Conservation (phyloP, 2,888 invertebrate genomes). For the Aproaerema taeniolella region DNA sequence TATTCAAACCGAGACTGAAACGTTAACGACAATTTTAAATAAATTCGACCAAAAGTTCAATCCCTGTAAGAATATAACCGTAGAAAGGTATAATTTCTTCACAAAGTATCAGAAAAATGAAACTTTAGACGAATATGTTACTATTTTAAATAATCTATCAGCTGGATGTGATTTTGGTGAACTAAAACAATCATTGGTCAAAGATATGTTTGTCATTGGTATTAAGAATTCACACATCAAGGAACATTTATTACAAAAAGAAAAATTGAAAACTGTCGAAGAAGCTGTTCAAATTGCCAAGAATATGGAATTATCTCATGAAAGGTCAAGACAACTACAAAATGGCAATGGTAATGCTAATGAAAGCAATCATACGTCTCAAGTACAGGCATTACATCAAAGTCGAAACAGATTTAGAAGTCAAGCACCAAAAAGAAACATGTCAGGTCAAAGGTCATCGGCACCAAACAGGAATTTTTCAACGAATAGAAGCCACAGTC, state of each 20-base stretch:
- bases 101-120: slow-evolving; percentile 1
- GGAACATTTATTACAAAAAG: no score
- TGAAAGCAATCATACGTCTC: not conserved
- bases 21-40: not conserved
- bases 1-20: not conserved
- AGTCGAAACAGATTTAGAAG: not conserved
- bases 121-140: no score
- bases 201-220: no score
- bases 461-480: not conserved
- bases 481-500: no score
- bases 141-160: no score
- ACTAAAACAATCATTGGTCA: no score
- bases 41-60: slow-evolving; percentile 5
- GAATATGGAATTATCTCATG: slow-evolving; percentile 1
- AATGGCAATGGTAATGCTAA: not conserved
- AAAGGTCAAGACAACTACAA: slow-evolving; percentile 2
- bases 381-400: not conserved
- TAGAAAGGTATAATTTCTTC: no score
- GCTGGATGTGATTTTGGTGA: no score
- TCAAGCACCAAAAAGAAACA: not conserved
- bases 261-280: not conserved
- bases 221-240: no score
- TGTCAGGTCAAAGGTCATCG: not conserved
- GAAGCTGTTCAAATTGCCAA: not conserved
- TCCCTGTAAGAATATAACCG: slow-evolving; percentile 1